Evolutionary conservation across 2,113 vertebrate species (phyloP), one percentile per base, ranked within the genome.

Genomic region (Motacilla tschutschensis): DNA sequence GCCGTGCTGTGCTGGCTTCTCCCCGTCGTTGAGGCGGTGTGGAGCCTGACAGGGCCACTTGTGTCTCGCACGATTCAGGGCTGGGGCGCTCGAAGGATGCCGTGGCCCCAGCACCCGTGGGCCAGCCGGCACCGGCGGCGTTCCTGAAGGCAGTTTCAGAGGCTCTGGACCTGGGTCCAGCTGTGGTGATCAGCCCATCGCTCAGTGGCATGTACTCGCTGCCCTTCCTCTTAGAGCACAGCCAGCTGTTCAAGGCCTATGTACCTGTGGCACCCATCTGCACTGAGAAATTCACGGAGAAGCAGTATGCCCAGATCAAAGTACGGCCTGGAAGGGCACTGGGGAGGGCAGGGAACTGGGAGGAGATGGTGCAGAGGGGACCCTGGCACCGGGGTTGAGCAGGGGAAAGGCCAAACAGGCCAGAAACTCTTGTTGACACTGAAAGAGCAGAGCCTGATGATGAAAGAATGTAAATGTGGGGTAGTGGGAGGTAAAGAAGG

Each of bases 141-240:
- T 99, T 99, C 91, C 96, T 99, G 83, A 97, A 95, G 47, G 96
- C 96, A 1, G 97, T 99, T 90, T 97, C 94, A 19, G 97, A 98
- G 55, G 96, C 92, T 55, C 95, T 99, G 95, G 50, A 94, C 59
- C 93, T 98, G 79, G 96, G 93, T 17, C 94, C 97, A 0, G 98
- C 95, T 0, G 99, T 98, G 92, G 94, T 99, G 93, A 93, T 99
- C 96, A 99, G 99, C 93, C 99, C 99, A 0, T 99, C 99, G 0
- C 96, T 99, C 88, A 99, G 99, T 5, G 99, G 99, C 89, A 99
- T 99, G 98, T 99, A 99, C 91, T 98, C 98, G 3, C 97, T 99
- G 79, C 98, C 99, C 10, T 98, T 99, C 97, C 97, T 99, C 76
- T 92, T 97, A 9, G 96, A 98, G 83, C 97, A 98, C 73, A 96